Conservation (phyloP, 1,140 invertebrate species). For the Armadillidium nasatum region DNA sequence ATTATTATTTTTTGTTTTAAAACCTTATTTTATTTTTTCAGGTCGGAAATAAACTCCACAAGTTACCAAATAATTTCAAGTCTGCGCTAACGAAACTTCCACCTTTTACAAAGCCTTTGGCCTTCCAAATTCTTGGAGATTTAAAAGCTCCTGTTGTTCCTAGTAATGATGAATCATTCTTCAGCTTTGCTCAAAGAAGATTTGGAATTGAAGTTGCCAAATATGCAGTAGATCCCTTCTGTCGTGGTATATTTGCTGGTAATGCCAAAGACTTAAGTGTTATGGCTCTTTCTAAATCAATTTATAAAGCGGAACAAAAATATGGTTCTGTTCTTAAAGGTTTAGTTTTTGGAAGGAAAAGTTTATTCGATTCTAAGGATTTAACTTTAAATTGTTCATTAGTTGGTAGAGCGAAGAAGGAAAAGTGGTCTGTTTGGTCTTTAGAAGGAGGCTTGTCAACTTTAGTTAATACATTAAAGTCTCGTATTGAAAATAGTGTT, state of each 20-base stretch:
- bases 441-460: slow-evolving; percentile 71
- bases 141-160: slow-evolving; percentile 52
- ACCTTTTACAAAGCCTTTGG: slow-evolving; percentile 71
- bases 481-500: neutral
- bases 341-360: slow-evolving; percentile 9
- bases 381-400: no score
- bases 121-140: slow-evolving; percentile 63
- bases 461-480: slow-evolving; percentile 57
- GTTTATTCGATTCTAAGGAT: no score
- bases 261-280: slow-evolving; percentile 82
- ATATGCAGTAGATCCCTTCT: slow-evolving; percentile 75
- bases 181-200: slow-evolving; percentile 73
- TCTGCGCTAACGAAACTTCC: slow-evolving; percentile 61
- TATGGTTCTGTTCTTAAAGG: slow-evolving; percentile 46
- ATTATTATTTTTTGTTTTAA: no score
- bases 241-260: slow-evolving; percentile 87
- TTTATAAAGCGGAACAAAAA: slow-evolving; percentile 54
- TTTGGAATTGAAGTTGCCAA: slow-evolving; percentile 81
- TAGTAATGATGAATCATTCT: slow-evolving; percentile 73
- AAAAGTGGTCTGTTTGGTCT: slow-evolving; percentile 78
- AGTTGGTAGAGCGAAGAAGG: slow-evolving; percentile 54
- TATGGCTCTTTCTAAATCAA: slow-evolving; percentile 68
- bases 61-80: slow-evolving; percentile 62
- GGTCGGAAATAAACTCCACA: slow-evolving; percentile 64
- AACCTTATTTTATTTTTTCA: no score